phyloP scores from a whole-genome alignment of 2,113 vertebrate genomes.

The Microtus montanus region DNA sequence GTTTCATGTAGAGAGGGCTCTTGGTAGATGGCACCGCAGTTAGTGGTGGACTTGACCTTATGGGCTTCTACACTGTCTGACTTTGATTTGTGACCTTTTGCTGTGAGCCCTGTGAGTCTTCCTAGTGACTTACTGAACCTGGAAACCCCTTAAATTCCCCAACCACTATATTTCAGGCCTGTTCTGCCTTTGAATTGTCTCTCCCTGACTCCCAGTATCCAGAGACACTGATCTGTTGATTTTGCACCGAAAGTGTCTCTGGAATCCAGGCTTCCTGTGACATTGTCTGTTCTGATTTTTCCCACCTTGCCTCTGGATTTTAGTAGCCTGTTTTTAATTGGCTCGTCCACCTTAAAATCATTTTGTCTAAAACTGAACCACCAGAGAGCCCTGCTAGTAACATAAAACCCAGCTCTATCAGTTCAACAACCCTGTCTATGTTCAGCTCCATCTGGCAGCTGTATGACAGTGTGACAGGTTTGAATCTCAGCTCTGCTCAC shows the following conservation, averaged over 20 bases:
- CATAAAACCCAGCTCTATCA: not conserved
- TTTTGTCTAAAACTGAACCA: not conserved
- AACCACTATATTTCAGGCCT: not conserved
- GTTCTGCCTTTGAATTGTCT: not conserved
- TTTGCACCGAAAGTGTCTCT: not conserved
- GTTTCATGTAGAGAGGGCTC: not conserved
- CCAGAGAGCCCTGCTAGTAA: not conserved
- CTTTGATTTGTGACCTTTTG: not conserved
- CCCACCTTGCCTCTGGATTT: not conserved
- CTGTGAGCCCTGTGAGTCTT: not conserved
- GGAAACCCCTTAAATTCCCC: not conserved
- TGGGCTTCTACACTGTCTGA: not conserved
- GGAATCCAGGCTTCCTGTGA: not conserved
- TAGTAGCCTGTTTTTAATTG: not conserved
- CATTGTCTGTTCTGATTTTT: not conserved
- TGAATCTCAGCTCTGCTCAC: not conserved
- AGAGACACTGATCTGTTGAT: not conserved
- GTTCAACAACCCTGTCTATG: accelerated
- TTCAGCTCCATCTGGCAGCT: accelerated
- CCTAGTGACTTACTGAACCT: not conserved
- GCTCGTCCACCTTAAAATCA: not conserved
- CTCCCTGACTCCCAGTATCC: not conserved
- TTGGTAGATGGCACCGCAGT: accelerated
- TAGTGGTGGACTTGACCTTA: not conserved
- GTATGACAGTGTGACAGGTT: accelerated